Conservation (phyloP, 2,113 vertebrate species). For the Pachycephala philippinensis region DNA sequence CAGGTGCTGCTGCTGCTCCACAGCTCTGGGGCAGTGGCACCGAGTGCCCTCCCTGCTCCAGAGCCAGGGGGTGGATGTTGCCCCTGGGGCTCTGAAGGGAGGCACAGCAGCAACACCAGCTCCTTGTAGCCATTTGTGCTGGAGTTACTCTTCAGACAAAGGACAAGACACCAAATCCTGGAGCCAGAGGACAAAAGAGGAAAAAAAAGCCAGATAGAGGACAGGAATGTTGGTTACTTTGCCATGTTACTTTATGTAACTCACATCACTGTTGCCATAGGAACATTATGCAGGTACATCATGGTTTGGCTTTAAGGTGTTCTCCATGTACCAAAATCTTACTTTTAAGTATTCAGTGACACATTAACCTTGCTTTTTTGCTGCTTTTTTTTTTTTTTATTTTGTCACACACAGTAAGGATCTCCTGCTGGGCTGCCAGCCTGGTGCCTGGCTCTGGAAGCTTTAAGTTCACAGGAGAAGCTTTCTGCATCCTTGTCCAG, state of each 20-base stretch:
- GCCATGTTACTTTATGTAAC: constrained; percentile 55
- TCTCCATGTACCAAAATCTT: background rate
- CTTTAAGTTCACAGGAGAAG: background rate
- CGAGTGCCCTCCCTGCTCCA: background rate
- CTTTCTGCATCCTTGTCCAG: background rate
- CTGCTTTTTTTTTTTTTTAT: background rate
- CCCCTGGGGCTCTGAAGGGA: background rate
- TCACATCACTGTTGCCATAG: constrained; percentile 53
- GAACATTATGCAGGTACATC: constrained; percentile 50
- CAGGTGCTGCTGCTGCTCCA: background rate
- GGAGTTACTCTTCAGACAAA: background rate
- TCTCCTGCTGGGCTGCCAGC: background rate
- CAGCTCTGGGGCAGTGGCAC: background rate
- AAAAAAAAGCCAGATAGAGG: constrained; percentile 13
- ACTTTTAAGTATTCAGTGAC: background rate
- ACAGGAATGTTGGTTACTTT: background rate
- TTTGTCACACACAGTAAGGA: background rate
- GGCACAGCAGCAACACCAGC: background rate
- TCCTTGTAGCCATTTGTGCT: rapidly evolving
- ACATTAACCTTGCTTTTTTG: background rate
- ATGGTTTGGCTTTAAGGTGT: background rate
- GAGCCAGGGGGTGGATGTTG: background rate
- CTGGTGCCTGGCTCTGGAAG: background rate
- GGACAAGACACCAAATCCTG: background rate
- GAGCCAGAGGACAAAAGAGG: background rate